Conservation (phyloP, 2,888 invertebrate genomes). For the Oligia strigilis region DNA sequence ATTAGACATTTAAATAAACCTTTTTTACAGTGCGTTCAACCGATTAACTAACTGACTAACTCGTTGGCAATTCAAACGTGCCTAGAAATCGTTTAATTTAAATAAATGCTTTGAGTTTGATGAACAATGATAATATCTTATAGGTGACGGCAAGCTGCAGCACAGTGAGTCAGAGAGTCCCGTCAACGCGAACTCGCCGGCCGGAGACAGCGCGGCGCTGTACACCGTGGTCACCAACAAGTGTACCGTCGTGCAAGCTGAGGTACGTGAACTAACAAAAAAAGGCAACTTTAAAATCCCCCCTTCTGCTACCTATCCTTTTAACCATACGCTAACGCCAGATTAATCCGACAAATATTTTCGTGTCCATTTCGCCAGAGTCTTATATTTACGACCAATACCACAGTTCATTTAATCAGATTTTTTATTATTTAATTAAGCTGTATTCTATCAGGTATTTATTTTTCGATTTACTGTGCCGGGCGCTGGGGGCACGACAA, state of each 20-base stretch:
- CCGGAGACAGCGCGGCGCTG: slow-evolving; percentile 78
- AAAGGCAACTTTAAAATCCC: not conserved
- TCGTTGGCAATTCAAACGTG: not conserved
- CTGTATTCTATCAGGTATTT: no score
- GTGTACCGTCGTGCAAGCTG: slow-evolving; percentile 80
- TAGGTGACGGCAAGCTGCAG: slow-evolving; percentile 79
- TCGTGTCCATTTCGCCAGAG: no score
- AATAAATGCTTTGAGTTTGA: not conserved
- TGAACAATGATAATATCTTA: not conserved
- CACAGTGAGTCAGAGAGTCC: slow-evolving; percentile 67
- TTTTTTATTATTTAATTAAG: no score
- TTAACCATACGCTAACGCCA: no score
- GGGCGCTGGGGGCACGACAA: no score
- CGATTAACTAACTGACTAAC: not conserved
- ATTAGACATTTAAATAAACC: no score
- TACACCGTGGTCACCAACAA: slow-evolving; percentile 80
- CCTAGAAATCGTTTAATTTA: not conserved
- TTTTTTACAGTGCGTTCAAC: no score
- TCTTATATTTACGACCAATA: no score
- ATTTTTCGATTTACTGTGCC: no score
- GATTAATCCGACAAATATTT: no score
- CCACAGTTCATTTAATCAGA: no score
- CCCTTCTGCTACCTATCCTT: no score
- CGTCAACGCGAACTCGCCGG: slow-evolving; percentile 81
- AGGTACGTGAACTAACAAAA: slow-evolving; percentile 71